A percentile compares a stretch with the other conserved stretches of the same genome.
These are phyloP conservation scores for Leptopilina drosophilae DNA, from an alignment of 2,888 invertebrate species.

Conservation along the genomic window DNA sequence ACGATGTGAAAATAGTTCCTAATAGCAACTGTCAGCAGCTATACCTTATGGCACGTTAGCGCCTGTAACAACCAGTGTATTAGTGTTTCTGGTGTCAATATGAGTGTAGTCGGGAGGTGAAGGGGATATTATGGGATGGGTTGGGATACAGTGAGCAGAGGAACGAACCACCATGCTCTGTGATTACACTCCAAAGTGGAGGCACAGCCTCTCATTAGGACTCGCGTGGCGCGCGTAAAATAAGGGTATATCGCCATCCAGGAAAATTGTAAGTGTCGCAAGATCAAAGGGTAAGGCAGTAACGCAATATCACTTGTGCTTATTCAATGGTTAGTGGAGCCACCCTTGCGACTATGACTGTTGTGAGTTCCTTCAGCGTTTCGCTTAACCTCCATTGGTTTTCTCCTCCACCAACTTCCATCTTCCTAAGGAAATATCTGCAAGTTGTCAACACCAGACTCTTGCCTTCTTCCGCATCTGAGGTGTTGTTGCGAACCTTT, in stretches of 20 bases:
- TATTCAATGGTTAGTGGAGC: conserved; percentile 44
- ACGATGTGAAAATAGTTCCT: no score
- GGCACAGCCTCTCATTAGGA: conserved; percentile 75
- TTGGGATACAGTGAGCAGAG: conserved; percentile 56
- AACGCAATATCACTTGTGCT: conserved; percentile 75
- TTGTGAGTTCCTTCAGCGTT: conserved; percentile 40
- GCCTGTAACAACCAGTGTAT: conserved; percentile 48
- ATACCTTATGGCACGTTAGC: conserved; percentile 51
- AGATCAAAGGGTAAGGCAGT: conserved; percentile 75
- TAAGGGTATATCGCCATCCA: conserved; percentile 75
- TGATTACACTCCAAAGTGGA: conserved; percentile 58
- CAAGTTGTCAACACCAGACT: conserved; percentile 55
- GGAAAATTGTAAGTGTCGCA: conserved; percentile 77
- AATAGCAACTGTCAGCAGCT: conserved; percentile 44
- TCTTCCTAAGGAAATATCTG: conserved; percentile 53
- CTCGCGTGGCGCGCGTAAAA: conserved; percentile 71
- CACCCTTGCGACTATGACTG: conserved; percentile 32
- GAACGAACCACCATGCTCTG: conserved; percentile 57
- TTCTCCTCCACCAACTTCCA: conserved; percentile 44
- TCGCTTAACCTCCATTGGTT: conserved; percentile 51
- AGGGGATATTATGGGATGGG: conserved; percentile 48
- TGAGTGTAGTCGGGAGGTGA: conserved; percentile 49
- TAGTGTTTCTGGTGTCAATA: conserved; percentile 51
- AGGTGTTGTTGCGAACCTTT: conserved; percentile 43
- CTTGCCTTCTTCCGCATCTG: conserved; percentile 39